phyloP scores from a whole-genome alignment of 2,113 vertebrate genomes.

The Phocoena sinus region DNA sequence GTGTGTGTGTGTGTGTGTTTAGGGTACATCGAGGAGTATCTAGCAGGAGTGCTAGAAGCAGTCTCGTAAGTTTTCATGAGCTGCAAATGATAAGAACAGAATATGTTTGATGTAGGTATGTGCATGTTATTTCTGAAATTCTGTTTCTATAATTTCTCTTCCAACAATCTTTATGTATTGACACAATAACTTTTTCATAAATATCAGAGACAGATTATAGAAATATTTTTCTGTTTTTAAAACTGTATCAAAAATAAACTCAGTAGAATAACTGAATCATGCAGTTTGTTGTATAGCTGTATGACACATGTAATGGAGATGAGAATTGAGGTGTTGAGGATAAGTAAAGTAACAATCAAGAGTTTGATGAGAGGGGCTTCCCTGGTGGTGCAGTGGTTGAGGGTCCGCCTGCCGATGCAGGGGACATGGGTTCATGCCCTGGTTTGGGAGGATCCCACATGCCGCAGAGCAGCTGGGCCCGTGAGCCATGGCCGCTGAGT shows the following conservation, averaged over 20 bases:
- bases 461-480: too few species aligned
- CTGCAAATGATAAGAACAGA: not conserved
- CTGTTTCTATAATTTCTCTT: not conserved
- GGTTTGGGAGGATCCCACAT: too few species aligned
- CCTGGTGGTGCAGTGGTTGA: too few species aligned
- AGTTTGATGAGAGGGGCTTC: not conserved
- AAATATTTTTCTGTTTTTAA: slow-evolving; percentile 34
- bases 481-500: too few species aligned
- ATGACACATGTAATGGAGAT: not conserved
- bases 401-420: too few species aligned
- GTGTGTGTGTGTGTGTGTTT: too few species aligned
- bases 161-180: not conserved
- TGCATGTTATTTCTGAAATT: not conserved
- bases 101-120: not conserved
- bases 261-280: not conserved
- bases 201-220: not conserved
- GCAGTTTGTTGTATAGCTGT: not conserved
- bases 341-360: not conserved
- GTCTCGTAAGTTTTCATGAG: not conserved
- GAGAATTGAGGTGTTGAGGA: not conserved
- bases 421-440: too few species aligned
- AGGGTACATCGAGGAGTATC: not conserved
- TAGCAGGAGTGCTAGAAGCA: not conserved
- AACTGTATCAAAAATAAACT: not conserved
- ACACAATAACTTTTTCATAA: not conserved